phyloP scores from a whole-genome alignment of 2,797 vertebrate species.

The Squalus acanthias region DNA sequence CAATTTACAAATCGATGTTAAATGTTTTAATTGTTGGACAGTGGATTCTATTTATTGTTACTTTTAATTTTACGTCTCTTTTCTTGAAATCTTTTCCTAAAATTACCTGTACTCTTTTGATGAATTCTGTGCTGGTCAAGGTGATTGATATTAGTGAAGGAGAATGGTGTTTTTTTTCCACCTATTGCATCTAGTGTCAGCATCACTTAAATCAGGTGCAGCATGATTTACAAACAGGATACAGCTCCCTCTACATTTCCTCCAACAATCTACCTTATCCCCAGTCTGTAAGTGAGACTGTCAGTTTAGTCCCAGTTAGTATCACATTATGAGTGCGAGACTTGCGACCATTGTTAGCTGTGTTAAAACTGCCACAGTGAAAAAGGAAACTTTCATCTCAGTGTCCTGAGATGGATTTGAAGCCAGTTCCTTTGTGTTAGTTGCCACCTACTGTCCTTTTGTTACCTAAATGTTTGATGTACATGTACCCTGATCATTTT shows the following conservation, averaged over 20 bases:
- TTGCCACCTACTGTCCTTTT: conserved; percentile 10
- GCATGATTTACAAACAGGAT: neutral
- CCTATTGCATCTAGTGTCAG: neutral
- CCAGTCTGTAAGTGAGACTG: neutral
- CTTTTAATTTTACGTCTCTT: neutral
- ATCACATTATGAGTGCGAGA: neutral
- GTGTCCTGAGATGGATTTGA: neutral
- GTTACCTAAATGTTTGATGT: neutral
- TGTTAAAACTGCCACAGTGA: neutral
- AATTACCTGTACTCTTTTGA: too few relatives aligned
- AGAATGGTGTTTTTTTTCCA: neutral
- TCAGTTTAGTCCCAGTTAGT: neutral
- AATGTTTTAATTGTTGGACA: neutral
- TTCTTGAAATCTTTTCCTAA: neutral
- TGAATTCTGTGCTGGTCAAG: neutral
- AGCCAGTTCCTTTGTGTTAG: neutral
- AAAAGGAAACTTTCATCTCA: neutral
- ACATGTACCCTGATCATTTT: neutral
- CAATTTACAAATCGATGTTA: neutral
- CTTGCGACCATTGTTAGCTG: neutral
- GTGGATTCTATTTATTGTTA: neutral
- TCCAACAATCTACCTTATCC: neutral
- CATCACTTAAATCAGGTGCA: neutral
- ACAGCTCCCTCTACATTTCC: neutral
- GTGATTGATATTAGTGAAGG: neutral